Evolutionary conservation across 2,888 invertebrate species (phyloP), one percentile per base, ranked within the genome.

Genomic region (Homarus gammarus): DNA sequence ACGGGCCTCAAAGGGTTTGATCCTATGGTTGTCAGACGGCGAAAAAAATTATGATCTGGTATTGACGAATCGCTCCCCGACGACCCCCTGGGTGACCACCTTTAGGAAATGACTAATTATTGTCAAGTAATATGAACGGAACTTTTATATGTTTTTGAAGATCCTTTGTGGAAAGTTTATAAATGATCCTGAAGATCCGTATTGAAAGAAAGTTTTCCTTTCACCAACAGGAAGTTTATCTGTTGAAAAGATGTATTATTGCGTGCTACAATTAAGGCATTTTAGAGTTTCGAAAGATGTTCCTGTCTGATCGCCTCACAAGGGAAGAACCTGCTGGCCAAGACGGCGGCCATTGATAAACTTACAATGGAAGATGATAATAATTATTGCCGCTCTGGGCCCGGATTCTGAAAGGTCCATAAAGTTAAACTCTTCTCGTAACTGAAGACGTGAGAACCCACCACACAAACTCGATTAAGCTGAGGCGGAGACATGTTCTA

Each of bases 51-150:
- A 64, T 61, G 56, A 81, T 81, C 40, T 22, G 61, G 64, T 64
- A 64, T 81, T 64, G 81, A 81, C 31, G 64, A 36, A 31, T 81
- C 38, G 6, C 49, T 49, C n/a, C 75, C 75, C 36, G 38, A 2
- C 72, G 79, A 61, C 61, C 56, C n/a, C 31, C 61, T 38, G 38
- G 38, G 61, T 61, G 79, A 33, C 61, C 61, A 22, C 38, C 79
- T 61, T 61, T 79, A n/a, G 61, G 38, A 36, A 61, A 5, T 61
- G 79, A 61, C 36, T 79, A 79, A 79, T 79, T 79, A 79, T 79
- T 79, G 79, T 31, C 79, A 79, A 51, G 61, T 27, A 79, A 79
- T 79, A 79, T 38, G 79, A 79, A 61, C 79, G 56, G 79, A 79
- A 79, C 79, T 51, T 79, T 79, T 79, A 22, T 78, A 56, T 56